phyloP scores from a whole-genome alignment of 2,797 vertebrate genomes.

The Emys orbicularis region DNA sequence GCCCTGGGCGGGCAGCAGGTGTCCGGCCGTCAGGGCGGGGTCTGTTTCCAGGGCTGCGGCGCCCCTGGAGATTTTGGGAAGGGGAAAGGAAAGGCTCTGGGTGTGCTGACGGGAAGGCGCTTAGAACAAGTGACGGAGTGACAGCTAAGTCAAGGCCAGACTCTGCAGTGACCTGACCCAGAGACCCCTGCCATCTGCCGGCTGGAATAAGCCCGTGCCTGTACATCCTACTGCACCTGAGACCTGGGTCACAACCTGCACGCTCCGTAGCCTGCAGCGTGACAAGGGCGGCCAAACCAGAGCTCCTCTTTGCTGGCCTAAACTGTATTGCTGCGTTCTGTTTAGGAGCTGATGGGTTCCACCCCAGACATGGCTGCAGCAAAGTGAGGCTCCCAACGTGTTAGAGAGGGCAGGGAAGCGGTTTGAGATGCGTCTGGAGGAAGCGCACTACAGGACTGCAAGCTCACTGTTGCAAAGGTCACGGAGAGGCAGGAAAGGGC shows the following conservation, averaged over 20 bases:
- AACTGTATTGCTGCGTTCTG: background rate
- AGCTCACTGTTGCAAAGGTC: background rate
- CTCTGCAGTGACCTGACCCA: background rate
- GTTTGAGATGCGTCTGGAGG: background rate
- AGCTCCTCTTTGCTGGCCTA: background rate
- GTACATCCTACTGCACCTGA: background rate
- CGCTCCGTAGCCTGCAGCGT: background rate
- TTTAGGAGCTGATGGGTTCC: background rate
- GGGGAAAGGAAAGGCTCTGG: background rate
- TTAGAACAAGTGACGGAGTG: background rate
- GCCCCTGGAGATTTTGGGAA: background rate
- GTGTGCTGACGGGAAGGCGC: rapidly evolving
- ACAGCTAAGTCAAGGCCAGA: background rate
- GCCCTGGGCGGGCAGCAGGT: background rate
- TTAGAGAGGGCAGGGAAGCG: background rate
- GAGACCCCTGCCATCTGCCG: too few relatives aligned
- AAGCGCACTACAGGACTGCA: background rate
- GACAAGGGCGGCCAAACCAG: background rate
- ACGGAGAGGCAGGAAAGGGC: background rate
- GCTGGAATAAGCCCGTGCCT: too few relatives aligned
- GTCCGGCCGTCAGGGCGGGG: background rate
- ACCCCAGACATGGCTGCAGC: background rate
- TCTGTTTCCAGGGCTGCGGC: background rate
- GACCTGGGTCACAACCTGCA: background rate
- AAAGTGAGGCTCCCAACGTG: background rate